Evolutionary conservation across 2,113 vertebrate genomes (phyloP), one percentile per base, ranked within the genome.

Genomic region (Nerophis lumbriciformis): DNA sequence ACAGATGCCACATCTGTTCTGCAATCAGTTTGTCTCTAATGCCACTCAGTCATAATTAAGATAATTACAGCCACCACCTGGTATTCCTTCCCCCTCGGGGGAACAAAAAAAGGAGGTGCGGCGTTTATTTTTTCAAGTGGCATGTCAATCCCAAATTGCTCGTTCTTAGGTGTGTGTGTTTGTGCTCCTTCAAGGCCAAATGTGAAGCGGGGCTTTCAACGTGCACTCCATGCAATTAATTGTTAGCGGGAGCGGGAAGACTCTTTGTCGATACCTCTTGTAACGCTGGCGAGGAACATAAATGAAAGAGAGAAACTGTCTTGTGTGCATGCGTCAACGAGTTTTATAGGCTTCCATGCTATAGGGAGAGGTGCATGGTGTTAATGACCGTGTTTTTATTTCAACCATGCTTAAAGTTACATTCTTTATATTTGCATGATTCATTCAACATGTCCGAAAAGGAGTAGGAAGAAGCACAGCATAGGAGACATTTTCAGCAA

Each of bases 181-280:
- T 53, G 56, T 61, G 68, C 65, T 69, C 65, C 48, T 49, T 15
- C n/a, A 49, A 66, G 64, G 47, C 12, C 45, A 69, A 45, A 61
- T 51, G 42, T 3, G 42, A 75, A 78, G 81, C 79, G 78, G 61
- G 54, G 67, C 67, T 73, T 69, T 75, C 48, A 73, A 80, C 76
- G 73, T 73, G 62, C 63, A 71, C 70, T 71, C 68, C 71, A 66
- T 79, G 69, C 72, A 79, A 78, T 82, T 83, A 81, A 76, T 73
- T 62, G 67, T 59, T 68, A 74, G 39, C 63, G 66, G 74, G 51
- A 73, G 28, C 28, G 28, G 28, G 1, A 28, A 2, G 61, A 82
- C 72, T 50, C 61, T 58, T 52, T 68, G 74, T 81, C 76, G 69
- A 81, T 76, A 81, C 55, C 44, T 66, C 59, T 61, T 74, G 59